Evolutionary conservation across 2,888 invertebrate species (phyloP).

Genomic region (Ichneumon xanthorius): DNA sequence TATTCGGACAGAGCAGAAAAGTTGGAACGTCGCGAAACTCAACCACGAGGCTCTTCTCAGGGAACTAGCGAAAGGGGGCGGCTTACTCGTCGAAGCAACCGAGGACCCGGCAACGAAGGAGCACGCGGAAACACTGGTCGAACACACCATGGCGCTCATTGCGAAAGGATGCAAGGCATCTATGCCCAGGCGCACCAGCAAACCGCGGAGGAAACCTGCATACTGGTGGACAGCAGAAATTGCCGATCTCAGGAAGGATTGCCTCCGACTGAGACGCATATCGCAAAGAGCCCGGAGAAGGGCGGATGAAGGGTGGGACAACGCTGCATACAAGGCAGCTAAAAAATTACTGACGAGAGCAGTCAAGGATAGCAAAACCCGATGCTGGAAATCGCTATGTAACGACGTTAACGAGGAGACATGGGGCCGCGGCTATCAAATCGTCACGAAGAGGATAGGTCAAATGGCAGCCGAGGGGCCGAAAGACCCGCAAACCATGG

Average conservation of each 20-base stretch:
- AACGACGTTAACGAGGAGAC: conserved; percentile 67
- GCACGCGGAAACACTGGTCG: conserved; percentile 7
- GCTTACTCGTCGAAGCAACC: no score
- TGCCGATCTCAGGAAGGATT: conserved; percentile 10
- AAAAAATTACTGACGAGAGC: conserved; percentile 25
- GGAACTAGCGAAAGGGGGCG: no score
- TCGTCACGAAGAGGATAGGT: conserved; percentile 64
- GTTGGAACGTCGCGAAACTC: no score
- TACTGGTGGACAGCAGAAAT: conserved; percentile 28
- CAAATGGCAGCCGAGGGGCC: conserved; percentile 24
- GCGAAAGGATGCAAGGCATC: conserved; percentile 13
- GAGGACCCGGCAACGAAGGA: not conserved
- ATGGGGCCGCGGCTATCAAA: conserved; percentile 69
- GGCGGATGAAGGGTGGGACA: not conserved
- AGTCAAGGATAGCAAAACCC: conserved; percentile 57
- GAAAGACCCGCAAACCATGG: conserved; percentile 30
- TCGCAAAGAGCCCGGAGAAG: not conserved
- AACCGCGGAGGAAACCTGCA: not conserved
- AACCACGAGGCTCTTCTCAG: no score
- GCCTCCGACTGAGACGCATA: not conserved
- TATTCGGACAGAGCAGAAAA: no score
- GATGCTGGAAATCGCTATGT: conserved; percentile 69
- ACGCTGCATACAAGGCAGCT: conserved; percentile 9
- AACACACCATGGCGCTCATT: conserved; percentile 1
- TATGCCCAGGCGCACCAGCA: not conserved